Conservation (phyloP, 1,140 invertebrate species). For the Ericerus pela region DNA sequence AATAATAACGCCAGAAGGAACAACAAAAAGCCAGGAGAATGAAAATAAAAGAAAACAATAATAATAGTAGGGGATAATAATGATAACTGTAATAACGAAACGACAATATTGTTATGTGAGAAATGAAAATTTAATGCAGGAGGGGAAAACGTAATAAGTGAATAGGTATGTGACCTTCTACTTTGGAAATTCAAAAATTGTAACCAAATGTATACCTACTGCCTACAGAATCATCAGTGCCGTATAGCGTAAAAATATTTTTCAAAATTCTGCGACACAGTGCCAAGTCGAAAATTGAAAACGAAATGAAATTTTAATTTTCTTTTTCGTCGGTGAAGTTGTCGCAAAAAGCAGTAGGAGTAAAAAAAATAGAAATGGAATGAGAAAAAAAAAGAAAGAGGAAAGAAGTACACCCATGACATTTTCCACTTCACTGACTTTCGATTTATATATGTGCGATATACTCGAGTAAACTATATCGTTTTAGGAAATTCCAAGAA, state of each 20-base stretch:
- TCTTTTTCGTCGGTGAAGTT: too few species aligned
- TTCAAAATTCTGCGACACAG: background rate
- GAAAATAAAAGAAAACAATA: background rate
- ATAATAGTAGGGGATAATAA: background rate
- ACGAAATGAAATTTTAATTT: slow-evolving; percentile 4
- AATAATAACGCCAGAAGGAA: background rate
- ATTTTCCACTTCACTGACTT: too few species aligned
- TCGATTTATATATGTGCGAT: too few species aligned
- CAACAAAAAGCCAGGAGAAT: background rate
- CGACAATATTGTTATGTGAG: background rate
- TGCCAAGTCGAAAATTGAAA: slow-evolving; percentile 5
- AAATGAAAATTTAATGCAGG: background rate
- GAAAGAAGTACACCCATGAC: too few species aligned
- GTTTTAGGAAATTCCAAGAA: too few species aligned
- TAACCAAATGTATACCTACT: background rate
- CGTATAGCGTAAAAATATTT: slow-evolving; percentile 4
- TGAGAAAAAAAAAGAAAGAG: too few species aligned
- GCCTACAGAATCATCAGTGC: too few species aligned
- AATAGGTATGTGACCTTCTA: background rate
- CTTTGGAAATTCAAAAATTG: background rate
- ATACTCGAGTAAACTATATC: too few species aligned
- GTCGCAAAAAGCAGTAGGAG: too few species aligned
- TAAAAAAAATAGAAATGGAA: too few species aligned
- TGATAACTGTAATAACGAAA: background rate
- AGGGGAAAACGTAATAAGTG: background rate